Conservation (phyloP, 2,797 vertebrate genomes). For the Arnoldichthys spilopterus region DNA sequence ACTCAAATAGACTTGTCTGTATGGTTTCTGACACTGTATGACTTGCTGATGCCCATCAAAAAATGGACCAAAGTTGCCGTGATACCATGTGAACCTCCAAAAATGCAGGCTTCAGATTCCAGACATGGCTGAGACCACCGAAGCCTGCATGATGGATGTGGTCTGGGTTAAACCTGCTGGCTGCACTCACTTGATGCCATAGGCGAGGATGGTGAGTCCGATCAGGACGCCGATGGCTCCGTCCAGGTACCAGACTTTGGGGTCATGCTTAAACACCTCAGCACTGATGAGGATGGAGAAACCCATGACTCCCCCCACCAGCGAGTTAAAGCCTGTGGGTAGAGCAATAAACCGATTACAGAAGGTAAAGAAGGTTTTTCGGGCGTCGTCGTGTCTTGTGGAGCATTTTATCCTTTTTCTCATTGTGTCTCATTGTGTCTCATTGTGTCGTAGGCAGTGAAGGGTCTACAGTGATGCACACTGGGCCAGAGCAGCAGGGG, state of each 20-base stretch:
- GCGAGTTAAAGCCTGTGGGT: conserved; percentile 91
- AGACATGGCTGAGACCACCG: no score
- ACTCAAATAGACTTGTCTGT: no score
- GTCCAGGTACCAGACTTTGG: conserved; percentile 94
- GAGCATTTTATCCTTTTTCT: no score
- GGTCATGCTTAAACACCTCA: conserved; percentile 92
- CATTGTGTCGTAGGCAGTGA: background rate
- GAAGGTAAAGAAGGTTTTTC: no score
- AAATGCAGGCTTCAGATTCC: no score
- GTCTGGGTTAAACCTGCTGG: no score
- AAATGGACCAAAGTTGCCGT: no score
- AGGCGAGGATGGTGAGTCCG: conserved; percentile 92
- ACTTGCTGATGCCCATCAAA: background rate
- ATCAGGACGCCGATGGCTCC: conserved; percentile 93
- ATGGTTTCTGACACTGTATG: background rate
- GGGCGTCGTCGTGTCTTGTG: no score
- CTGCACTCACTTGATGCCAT: conserved; percentile 96
- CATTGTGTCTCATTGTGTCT: no score
- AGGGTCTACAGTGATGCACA: background rate
- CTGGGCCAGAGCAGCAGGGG: background rate
- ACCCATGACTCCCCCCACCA: conserved; percentile 95
- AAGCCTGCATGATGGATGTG: no score
- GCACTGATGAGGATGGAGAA: conserved; percentile 98
- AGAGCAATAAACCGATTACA: background rate
- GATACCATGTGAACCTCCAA: no score